These are phyloP conservation scores for Eupithecia subfuscata DNA, from an alignment of 2,888 invertebrate genomes.

Conservation along the genomic window DNA sequence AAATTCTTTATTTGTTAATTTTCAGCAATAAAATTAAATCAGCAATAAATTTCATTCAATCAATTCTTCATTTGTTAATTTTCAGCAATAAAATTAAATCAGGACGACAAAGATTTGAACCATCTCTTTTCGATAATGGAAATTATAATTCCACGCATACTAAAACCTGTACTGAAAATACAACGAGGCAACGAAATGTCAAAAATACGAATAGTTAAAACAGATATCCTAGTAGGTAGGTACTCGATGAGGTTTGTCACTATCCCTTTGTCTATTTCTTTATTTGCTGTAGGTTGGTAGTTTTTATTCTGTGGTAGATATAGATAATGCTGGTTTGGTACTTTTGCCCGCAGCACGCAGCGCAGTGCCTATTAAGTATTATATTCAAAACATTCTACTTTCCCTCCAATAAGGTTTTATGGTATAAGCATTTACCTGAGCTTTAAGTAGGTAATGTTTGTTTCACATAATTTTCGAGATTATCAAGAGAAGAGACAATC, in stretches of 20 bases:
- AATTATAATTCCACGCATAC: neutral
- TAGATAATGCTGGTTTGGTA: neutral
- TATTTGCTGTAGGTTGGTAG: neutral
- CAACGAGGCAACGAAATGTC: neutral
- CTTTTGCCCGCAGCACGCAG: neutral
- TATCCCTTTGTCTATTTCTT: no score
- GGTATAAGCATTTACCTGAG: neutral
- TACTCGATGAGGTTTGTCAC: neutral
- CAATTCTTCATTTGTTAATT: no score
- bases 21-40: no score
- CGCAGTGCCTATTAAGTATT: neutral
- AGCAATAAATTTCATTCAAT: no score
- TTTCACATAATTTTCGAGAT: conserved; percentile 10
- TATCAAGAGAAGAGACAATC: conserved; percentile 24
- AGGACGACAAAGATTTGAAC: no score
- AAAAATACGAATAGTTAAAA: neutral
- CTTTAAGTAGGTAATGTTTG: neutral
- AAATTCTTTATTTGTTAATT: no score
- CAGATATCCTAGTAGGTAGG: no score
- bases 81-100: no score
- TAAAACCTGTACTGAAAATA: neutral
- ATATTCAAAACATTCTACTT: conserved; percentile 3
- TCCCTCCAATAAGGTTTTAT: neutral
- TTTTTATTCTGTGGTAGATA: neutral
- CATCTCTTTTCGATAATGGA: no score